Evolutionary conservation across 2,113 vertebrate species (phyloP).

Genomic region (Cranoglanis bouderius): DNA sequence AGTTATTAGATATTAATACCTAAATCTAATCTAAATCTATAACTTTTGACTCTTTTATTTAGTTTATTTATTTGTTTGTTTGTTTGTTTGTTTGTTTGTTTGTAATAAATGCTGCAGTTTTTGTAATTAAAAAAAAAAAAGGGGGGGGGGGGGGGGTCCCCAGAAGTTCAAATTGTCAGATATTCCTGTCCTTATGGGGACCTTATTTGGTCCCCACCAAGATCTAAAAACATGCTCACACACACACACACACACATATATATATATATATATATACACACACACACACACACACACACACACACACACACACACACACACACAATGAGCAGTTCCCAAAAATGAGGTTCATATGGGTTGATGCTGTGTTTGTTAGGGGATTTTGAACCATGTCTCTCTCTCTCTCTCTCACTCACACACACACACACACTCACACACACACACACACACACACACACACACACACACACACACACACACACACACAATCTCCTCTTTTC

Average conservation of each 20-base stretch:
- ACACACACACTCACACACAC: constrained; percentile 33
- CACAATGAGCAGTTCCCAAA: background rate
- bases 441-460: constrained; percentile 35
- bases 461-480: constrained; percentile 21
- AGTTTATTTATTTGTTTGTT: background rate
- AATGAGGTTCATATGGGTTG: constrained; percentile 13
- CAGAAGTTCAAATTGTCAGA: background rate
- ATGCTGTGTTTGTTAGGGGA: constrained; percentile 11
- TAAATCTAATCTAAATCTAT: background rate
- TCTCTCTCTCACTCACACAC: background rate
- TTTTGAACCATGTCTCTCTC: background rate
- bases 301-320: background rate
- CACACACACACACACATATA: too few species aligned
- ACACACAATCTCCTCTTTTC: constrained; percentile 34
- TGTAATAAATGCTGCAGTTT: background rate
- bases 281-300: constrained; percentile 4
- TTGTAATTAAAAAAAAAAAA: background rate
- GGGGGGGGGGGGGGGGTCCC: background rate
- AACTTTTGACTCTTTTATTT: background rate
- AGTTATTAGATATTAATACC: background rate
- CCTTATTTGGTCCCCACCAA: background rate
- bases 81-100: background rate
- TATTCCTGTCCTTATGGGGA: background rate
- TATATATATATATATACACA: too few species aligned
- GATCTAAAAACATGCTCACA: constrained; percentile 11